phyloP scores from a whole-genome alignment of 2,888 invertebrate species.

The Biston stratarius region DNA sequence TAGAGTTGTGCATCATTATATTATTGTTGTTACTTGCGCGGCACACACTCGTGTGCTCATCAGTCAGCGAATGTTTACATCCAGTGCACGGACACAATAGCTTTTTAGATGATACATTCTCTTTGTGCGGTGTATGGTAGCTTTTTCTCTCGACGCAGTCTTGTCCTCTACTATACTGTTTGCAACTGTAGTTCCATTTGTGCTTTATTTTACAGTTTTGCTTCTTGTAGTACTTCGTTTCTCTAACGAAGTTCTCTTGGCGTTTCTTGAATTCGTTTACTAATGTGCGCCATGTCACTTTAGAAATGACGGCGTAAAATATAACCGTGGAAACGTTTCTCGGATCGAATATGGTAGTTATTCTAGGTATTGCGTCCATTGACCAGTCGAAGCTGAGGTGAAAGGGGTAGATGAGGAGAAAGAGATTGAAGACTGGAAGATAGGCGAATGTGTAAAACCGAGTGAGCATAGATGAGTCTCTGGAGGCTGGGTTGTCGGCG shows the following conservation, averaged over 20 bases:
- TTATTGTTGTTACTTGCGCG: slow-evolving; percentile 91
- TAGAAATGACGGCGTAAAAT: slow-evolving; percentile 89
- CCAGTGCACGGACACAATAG: slow-evolving; percentile 87
- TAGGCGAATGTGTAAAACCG: slow-evolving; percentile 96
- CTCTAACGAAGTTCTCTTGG: slow-evolving; percentile 66
- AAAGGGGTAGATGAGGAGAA: slow-evolving; percentile 94
- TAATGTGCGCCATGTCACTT: slow-evolving; percentile 74
- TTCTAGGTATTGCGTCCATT: slow-evolving; percentile 97
- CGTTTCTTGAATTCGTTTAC: slow-evolving; percentile 72
- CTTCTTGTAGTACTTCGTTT: slow-evolving; percentile 75
- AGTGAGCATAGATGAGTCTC: slow-evolving; percentile 92
- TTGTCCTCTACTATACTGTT: slow-evolving; percentile 73
- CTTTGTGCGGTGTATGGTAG: slow-evolving; percentile 72
- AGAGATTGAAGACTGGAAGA: slow-evolving; percentile 96
- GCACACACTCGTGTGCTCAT: slow-evolving; percentile 90
- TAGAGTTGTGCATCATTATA: slow-evolving; percentile 84
- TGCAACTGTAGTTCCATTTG: slow-evolving; percentile 78
- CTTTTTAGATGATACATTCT: slow-evolving; percentile 72
- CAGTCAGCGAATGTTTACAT: slow-evolving; percentile 89
- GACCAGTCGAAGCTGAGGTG: slow-evolving; percentile 99
- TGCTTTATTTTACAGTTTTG: slow-evolving; percentile 76
- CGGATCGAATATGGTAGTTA: slow-evolving; percentile 91
- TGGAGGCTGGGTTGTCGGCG: slow-evolving; percentile 98
- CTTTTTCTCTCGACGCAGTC: slow-evolving; percentile 77
- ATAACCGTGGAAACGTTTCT: slow-evolving; percentile 91